A percentile compares a stretch with the other conserved stretches of the same genome.
Evolutionary conservation across 1,140 invertebrate genomes (phyloP).

Genomic region (Paraescarpia echinospica): DNA sequence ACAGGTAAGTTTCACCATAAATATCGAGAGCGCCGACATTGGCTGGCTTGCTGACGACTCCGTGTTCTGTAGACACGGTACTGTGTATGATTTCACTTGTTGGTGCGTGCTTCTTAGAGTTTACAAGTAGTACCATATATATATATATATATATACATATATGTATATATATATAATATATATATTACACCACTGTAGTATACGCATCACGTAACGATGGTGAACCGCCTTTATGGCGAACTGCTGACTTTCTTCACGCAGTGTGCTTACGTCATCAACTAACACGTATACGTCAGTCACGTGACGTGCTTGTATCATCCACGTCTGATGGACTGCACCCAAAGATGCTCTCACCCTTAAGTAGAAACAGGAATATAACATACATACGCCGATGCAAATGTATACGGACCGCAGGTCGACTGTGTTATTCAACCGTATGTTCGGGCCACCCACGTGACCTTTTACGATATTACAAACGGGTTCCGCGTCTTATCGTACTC

Average conservation of each 20-base stretch:
- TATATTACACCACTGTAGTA: neutral
- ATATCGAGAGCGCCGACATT: neutral
- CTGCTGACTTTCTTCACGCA: neutral
- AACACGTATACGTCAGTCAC: neutral
- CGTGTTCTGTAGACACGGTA: neutral
- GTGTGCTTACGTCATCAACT: no score
- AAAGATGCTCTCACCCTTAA: neutral
- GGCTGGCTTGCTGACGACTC: neutral
- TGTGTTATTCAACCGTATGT: neutral
- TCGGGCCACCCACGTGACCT: neutral
- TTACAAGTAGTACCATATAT: no score
- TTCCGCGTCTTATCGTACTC: neutral
- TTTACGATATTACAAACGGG: neutral
- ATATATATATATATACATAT: no score
- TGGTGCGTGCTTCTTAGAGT: neutral
- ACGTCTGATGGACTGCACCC: neutral
- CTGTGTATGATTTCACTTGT: neutral
- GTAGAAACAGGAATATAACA: neutral
- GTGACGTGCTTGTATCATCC: neutral
- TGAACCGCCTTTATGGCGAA: neutral
- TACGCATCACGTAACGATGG: neutral
- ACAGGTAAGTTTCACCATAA: neutral
- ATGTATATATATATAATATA: no score
- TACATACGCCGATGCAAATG: neutral
- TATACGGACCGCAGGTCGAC: neutral